Conservation (phyloP, 2,113 vertebrate species). For the Epinephelus fuscoguttatus region DNA sequence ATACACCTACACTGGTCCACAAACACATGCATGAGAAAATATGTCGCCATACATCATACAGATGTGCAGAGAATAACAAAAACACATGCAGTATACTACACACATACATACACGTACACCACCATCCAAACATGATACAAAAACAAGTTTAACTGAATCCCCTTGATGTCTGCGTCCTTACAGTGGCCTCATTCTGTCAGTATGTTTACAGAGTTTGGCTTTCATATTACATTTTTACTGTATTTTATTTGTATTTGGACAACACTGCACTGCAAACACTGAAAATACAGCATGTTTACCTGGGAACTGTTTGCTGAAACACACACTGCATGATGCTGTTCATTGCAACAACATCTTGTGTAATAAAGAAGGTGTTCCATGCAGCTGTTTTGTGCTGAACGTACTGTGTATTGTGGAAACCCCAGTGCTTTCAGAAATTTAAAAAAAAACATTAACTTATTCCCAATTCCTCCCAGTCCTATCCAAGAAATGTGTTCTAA, state of each 20-base stretch:
- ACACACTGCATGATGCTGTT: background rate
- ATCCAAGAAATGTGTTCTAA: no score
- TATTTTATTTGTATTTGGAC: background rate
- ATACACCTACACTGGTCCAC: background rate
- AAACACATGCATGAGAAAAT: slow-evolving; percentile 16
- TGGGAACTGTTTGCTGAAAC: background rate
- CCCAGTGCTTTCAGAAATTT: no score
- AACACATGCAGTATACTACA: background rate
- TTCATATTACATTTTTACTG: background rate
- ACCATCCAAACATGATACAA: background rate
- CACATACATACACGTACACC: background rate
- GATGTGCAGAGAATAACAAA: background rate
- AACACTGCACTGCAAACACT: background rate
- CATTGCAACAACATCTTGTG: background rate
- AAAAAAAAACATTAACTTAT: no score
- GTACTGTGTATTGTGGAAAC: no score
- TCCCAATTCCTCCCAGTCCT: no score
- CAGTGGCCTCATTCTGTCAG: slow-evolving; percentile 18
- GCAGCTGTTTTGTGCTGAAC: no score
- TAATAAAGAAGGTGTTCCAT: background rate
- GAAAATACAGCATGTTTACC: background rate
- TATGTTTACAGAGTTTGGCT: background rate
- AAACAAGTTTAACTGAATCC: background rate
- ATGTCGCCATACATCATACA: background rate
- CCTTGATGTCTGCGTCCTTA: background rate